Evolutionary conservation across 2,113 vertebrate species (phyloP).

Genomic region (Alligator sinensis): DNA sequence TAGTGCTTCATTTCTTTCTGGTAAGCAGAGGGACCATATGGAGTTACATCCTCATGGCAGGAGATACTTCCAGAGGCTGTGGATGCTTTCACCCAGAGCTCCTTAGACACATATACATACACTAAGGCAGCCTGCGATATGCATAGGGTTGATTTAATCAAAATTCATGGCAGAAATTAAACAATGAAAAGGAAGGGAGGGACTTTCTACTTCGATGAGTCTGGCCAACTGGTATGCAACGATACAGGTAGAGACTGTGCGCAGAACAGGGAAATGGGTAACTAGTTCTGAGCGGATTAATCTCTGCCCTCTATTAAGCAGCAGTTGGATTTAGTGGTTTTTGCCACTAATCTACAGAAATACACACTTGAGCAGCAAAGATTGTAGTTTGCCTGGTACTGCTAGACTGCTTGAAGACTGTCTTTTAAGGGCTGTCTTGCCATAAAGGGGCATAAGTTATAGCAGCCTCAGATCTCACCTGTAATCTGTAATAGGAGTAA

Average conservation of each 20-base stretch:
- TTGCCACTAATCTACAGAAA: not conserved
- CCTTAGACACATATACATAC: accelerated
- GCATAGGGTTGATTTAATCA: not conserved
- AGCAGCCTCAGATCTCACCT: accelerated
- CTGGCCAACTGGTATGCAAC: not conserved
- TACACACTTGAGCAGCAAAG: not conserved
- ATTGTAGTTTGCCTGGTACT: not conserved
- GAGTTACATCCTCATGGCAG: accelerated
- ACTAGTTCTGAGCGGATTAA: not conserved
- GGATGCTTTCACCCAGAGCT: not conserved
- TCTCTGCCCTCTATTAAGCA: not conserved
- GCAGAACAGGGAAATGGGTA: not conserved
- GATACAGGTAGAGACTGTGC: too few species aligned
- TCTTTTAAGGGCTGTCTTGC: accelerated
- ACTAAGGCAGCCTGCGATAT: not conserved
- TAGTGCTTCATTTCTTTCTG: slow-evolving; percentile 95
- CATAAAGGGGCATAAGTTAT: not conserved
- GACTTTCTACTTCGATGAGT: not conserved
- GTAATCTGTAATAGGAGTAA: not conserved
- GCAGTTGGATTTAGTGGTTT: not conserved
- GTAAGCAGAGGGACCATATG: slow-evolving; percentile 64
- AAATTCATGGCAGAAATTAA: accelerated
- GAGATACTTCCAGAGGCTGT: accelerated
- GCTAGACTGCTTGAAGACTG: not conserved
- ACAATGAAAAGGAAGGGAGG: accelerated